Base-by-base conservation (phyloP, 2,797 vertebrate species). In the Vultur gryphus region DNA sequence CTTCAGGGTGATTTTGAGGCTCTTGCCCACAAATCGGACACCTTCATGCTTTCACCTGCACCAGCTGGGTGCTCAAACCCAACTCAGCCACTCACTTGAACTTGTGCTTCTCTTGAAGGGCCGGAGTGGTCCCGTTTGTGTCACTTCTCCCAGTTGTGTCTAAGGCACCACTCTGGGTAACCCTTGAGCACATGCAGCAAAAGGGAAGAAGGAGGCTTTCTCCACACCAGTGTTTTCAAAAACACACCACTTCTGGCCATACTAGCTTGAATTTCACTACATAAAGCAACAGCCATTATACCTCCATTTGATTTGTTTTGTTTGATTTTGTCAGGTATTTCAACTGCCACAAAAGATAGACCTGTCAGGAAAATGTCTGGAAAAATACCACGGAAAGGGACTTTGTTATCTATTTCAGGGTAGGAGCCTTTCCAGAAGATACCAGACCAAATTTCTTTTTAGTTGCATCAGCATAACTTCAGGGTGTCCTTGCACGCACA, bases 71-170 rank as follows among this genome's bases (percentile, higher is more conserved):
- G 0, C 35, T 76, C 4, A 1, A 49, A 62, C 6, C 7, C 37
- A 55, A 20, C 35, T 71, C 61, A 79, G 26, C 15, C 1, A 0
- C n/a, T 55, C 25, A 15, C 21, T 44, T 71, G 29, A 69, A 41
- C 37, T 51, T 3, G 3, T 26, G 13, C 11, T 62, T 87, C 20
- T 2, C 19, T 20, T 52, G 29, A 76, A 51, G n/a, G 2, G 4
- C 29, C 2, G 0, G 25, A 55, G 37, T 3, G 4, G 20, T 46
- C 37, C 8, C 4, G 0, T 33, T 48, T 19, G 10, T 29, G 37
- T 48, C 54, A 57, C 9, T 46, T 81, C 19, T 46, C 20, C 37
- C 37, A n/a, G 11, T 28, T 2, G 6, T 6, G 6, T 81, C 49
- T 69, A 66, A 82, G 33, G 29, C 33, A 55, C 17, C 6, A 25